phyloP scores from a whole-genome alignment of 1,140 invertebrate species.

The Globodera rostochiensis region DNA sequence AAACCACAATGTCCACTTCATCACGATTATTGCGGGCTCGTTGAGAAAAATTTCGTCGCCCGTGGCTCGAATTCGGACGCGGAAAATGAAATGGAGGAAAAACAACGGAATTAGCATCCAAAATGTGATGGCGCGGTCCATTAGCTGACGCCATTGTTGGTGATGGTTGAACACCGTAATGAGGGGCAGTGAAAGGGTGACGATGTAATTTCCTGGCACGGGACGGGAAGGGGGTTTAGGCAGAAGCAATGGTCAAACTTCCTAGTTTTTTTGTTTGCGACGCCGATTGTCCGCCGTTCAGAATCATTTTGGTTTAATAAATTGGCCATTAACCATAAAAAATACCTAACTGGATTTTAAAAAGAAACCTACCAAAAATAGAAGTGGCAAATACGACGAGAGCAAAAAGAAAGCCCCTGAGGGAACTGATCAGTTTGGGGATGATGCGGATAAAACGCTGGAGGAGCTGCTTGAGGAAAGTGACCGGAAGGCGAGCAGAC shows the following conservation, averaged over 20 bases:
- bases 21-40: slow-evolving; percentile 77
- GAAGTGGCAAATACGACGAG: slow-evolving; percentile 55
- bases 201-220: slow-evolving; percentile 45
- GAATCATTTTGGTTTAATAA: slow-evolving; percentile 17
- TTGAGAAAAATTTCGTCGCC: slow-evolving; percentile 77
- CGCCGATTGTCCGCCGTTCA: too few relatives aligned
- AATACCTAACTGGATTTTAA: too few relatives aligned
- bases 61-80: slow-evolving; percentile 75
- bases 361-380: slow-evolving; percentile 46
- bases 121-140: slow-evolving; percentile 60
- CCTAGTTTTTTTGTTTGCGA: background rate
- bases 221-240: background rate
- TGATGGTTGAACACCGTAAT: slow-evolving; percentile 53
- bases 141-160: slow-evolving; percentile 48
- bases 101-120: slow-evolving; percentile 62
- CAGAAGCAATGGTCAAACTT: background rate
- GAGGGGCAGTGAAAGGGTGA: slow-evolving; percentile 56
- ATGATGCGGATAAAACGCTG: slow-evolving; percentile 3
- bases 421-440: slow-evolving; percentile 35
- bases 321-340: too few relatives aligned
- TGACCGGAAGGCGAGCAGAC: background rate
- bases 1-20: slow-evolving; percentile 70
- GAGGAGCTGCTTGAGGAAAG: background rate
- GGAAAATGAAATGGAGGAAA: slow-evolving; percentile 73
- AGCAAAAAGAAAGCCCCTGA: slow-evolving; percentile 52